Conservation (phyloP, 2,797 vertebrate species). For the Labeo calbasu region DNA sequence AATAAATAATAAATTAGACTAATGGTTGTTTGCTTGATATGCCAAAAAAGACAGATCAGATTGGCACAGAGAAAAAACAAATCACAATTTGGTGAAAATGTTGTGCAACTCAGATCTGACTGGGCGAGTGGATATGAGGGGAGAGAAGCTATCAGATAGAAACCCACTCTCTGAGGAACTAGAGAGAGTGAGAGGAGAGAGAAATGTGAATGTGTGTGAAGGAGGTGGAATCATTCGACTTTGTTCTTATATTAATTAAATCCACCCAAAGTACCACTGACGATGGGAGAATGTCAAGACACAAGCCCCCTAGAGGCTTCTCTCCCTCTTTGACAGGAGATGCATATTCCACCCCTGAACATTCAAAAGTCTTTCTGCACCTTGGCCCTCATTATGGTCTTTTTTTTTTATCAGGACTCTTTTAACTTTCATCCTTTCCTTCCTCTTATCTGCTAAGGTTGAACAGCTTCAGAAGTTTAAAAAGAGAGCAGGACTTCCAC, state of each 20-base stretch:
- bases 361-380: slow-evolving; percentile 46
- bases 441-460: slow-evolving; percentile 38
- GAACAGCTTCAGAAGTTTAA: slow-evolving; percentile 36
- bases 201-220: neutral
- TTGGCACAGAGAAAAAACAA: neutral
- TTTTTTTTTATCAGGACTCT: slow-evolving; percentile 34
- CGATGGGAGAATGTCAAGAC: slow-evolving; percentile 39
- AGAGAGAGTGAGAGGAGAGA: neutral
- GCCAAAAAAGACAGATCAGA: neutral
- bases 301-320: slow-evolving; percentile 30
- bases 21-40: neutral
- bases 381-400: slow-evolving; percentile 44
- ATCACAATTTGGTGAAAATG: neutral
- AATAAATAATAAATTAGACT: neutral
- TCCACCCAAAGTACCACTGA: slow-evolving; percentile 29
- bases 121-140: neutral
- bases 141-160: slow-evolving; percentile 10
- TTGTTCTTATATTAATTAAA: slow-evolving; percentile 55
- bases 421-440: slow-evolving; percentile 36
- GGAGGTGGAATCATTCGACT: slow-evolving; percentile 24
- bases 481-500: slow-evolving; percentile 13
- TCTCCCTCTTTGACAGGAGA: slow-evolving; percentile 31
- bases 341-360: slow-evolving; percentile 35
- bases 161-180: slow-evolving; percentile 14
- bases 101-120: slow-evolving; percentile 14